A percentile compares a stretch with the other conserved stretches of the same genome.
phyloP scores from a whole-genome alignment of 2,888 invertebrate genomes.

The Cristatella mucedo region DNA sequence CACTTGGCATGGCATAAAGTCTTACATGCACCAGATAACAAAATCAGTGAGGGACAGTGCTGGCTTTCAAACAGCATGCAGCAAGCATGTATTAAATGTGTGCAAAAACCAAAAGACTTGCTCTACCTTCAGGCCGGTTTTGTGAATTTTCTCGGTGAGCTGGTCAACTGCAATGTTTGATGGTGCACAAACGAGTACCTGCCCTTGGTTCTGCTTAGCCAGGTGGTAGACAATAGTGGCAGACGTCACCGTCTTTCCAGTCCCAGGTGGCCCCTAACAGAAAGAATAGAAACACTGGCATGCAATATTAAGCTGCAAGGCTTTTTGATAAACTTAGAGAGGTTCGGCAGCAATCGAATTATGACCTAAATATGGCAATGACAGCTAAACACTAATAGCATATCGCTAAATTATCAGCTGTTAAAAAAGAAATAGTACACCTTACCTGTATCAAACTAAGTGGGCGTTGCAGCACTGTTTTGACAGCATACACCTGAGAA shows the following conservation, averaged over 20 bases:
- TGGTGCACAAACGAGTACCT: constrained; percentile 89
- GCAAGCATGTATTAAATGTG: neutral
- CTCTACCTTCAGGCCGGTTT: constrained; percentile 68
- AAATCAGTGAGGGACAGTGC: no score
- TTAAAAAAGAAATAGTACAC: neutral
- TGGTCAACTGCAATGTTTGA: constrained; percentile 99
- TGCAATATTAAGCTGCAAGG: neutral
- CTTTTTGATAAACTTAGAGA: no score
- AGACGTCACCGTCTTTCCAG: constrained; percentile 97
- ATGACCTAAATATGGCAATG: no score
- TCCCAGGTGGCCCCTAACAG: constrained; percentile 63
- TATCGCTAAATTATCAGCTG: no score
- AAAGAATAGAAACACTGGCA: neutral
- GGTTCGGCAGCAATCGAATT: no score
- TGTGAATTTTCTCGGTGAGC: constrained; percentile 92
- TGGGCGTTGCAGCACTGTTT: constrained; percentile 88
- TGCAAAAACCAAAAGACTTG: constrained; percentile 5
- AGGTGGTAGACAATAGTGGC: constrained; percentile 97
- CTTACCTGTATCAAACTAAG: constrained; percentile 78
- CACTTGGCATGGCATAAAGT: no score
- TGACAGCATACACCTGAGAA: constrained; percentile 88
- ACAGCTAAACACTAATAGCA: neutral
- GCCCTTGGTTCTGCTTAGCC: constrained; percentile 75
- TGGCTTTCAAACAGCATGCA: no score
- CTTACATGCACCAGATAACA: no score